Base-by-base conservation (phyloP, 2,888 invertebrate genomes). In the Lithophane ornitopus region DNA sequence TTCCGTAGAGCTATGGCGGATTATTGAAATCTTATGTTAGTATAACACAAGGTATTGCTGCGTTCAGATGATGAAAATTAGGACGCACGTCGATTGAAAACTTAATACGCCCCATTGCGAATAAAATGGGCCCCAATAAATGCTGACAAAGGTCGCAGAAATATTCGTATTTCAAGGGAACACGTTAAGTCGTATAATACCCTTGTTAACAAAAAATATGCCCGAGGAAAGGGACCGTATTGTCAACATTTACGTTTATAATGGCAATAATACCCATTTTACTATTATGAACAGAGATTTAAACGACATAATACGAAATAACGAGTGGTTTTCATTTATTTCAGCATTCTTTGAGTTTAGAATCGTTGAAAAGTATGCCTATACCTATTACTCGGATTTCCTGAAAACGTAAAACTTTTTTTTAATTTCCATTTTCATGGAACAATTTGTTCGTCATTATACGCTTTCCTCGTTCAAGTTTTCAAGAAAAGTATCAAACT, bases 121-220 rank as follows among this genome's bases (percentile, higher is more conserved):
- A 71, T 85, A 86, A 88, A 88, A 85, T 78, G 79, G 78, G 78
- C 62, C 74, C 84, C 88, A 82, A 84, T 86, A 89, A 89, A 86
- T 78, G 88, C 90, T 91, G 87, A 90, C 90, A 91, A 90, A 89
- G 88, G 89, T 90, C 86, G 83, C 82, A 84, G 84, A 85, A 88
- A 88, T 89, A 88, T 86, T 87, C 85, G 83, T 83, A 85, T 88
- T 86, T 85, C 86, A 81, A 80, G 82, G 75, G 82, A 87, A 89
- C 87, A 90, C 83, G 88, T 88, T 90, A 89, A 88, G 80, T 86
- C 89, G 76, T 81, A 87, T 89, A 90, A 89, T 89, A 91, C 90
- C 90, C 87, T 88, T 89, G 90, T 90, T 91, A 90, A 89, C 90
- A 91, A 91, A 91, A 91, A 91, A 89, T 87, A 87, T 89, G 84